Percentiles rank a stretch among this genome's conserved stretches.
These are phyloP conservation scores for Himalopsyche japonica DNA, from an alignment of 2,888 invertebrate species.

Conservation along the genomic window DNA sequence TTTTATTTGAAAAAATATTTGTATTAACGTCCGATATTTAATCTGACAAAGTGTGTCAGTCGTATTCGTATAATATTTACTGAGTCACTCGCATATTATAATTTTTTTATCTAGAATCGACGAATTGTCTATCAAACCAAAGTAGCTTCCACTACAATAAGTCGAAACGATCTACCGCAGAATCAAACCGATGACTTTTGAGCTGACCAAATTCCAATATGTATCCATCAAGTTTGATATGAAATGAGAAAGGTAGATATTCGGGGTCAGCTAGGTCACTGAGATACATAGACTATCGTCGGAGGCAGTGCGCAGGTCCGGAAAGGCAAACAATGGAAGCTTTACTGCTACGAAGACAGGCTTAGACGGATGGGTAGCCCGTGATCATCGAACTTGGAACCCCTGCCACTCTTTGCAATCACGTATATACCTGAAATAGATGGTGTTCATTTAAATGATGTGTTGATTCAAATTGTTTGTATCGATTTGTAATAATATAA, in stretches of 20 bases:
- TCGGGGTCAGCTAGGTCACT: background rate
- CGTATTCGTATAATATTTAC: background rate
- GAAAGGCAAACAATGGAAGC: background rate
- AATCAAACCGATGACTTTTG: background rate
- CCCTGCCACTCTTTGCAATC: background rate
- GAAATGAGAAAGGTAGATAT: background rate
- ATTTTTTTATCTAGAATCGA: background rate
- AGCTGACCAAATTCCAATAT: background rate
- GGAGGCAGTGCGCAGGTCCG: background rate
- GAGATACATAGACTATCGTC: background rate
- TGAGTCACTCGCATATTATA: too few species aligned
- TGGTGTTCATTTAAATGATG: background rate
- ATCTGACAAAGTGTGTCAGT: too few species aligned
- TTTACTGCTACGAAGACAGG: background rate
- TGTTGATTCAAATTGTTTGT: background rate
- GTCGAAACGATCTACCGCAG: background rate
- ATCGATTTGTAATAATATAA: background rate
- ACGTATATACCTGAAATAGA: background rate
- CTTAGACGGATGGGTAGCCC: background rate
- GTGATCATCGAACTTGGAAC: background rate
- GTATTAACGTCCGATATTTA: too few species aligned
- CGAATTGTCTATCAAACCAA: background rate
- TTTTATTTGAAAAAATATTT: too few species aligned
- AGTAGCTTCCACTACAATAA: background rate
- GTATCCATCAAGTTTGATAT: background rate